phyloP scores from a whole-genome alignment of 1,140 invertebrate genomes.

The Diabrotica virgifera region DNA sequence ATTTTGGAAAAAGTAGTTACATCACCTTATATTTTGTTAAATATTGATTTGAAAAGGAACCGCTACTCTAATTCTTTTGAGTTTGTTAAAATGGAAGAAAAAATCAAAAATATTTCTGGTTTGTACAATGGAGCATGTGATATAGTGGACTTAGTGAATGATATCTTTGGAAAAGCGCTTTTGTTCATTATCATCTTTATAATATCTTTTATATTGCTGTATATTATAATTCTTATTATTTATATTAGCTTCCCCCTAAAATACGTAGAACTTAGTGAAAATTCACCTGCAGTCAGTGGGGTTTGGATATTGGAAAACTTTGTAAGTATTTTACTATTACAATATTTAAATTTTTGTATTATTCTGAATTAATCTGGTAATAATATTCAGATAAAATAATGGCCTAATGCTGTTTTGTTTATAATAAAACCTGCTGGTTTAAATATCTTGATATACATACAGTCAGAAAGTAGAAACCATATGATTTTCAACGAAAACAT shows the following conservation, averaged over 20 bases:
- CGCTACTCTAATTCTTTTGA: neutral
- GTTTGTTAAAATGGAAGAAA: neutral
- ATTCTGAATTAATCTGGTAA: neutral
- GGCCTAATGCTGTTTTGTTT: neutral
- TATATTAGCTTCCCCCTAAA: too few relatives aligned
- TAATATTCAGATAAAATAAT: neutral
- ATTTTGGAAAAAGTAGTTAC: neutral
- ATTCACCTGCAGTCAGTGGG: too few relatives aligned
- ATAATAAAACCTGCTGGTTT: neutral
- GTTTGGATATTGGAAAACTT: constrained; percentile 2
- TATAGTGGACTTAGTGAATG: constrained; percentile 1
- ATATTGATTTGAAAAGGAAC: neutral
- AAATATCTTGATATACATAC: neutral
- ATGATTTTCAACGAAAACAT: too few relatives aligned
- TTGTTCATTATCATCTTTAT: constrained; percentile 1
- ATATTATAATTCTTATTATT: neutral
- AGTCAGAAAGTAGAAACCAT: neutral
- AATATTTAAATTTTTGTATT: neutral
- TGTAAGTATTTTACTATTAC: neutral
- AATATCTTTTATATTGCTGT: neutral
- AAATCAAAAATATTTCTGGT: neutral
- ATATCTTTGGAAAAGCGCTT: neutral
- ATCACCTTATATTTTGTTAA: neutral
- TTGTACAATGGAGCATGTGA: neutral
- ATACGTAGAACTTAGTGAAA: too few relatives aligned